A percentile compares a stretch with the other conserved stretches of the same genome.
Evolutionary conservation across 2,797 vertebrate species (phyloP).

Genomic region (Muscicapa comitata): DNA sequence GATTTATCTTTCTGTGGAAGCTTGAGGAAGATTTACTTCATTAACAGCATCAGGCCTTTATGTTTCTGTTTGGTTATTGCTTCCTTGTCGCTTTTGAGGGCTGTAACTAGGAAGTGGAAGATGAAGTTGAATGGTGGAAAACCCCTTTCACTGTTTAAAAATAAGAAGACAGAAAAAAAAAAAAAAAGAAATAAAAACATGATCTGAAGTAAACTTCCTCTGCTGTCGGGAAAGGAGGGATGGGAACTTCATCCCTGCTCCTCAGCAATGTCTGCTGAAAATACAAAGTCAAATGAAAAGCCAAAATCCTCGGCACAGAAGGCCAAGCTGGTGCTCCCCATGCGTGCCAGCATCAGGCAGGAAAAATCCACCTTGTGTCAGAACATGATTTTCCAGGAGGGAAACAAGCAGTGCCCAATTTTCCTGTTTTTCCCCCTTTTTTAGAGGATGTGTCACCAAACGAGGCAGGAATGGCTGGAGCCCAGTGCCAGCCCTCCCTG

Average conservation of each 20-base stretch:
- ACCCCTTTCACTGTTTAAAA: not conserved
- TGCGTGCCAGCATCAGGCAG: not conserved
- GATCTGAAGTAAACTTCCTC: not conserved
- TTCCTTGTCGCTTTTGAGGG: not conserved
- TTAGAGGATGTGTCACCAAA: no score
- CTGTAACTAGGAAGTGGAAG: not conserved
- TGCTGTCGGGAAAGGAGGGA: not conserved
- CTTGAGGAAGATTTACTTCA: not conserved
- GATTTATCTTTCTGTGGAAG: not conserved
- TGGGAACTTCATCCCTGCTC: fast-evolving
- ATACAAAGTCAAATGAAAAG: not conserved
- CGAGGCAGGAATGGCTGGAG: no score
- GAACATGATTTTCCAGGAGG: not conserved
- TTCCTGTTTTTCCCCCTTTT: no score
- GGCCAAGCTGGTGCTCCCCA: not conserved
- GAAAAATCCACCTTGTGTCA: not conserved
- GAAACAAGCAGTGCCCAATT: no score
- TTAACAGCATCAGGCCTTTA: no score
- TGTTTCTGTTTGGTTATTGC: not conserved
- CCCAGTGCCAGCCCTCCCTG: no score
- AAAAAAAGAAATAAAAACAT: not conserved
- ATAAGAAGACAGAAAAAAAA: not conserved
- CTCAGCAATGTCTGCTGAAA: not conserved
- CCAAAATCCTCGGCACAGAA: fast-evolving
- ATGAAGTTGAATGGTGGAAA: slow-evolving; percentile 2